These are phyloP conservation scores for Cosmia trapezina DNA, from an alignment of 2,888 invertebrate genomes.

Conservation along the genomic window DNA sequence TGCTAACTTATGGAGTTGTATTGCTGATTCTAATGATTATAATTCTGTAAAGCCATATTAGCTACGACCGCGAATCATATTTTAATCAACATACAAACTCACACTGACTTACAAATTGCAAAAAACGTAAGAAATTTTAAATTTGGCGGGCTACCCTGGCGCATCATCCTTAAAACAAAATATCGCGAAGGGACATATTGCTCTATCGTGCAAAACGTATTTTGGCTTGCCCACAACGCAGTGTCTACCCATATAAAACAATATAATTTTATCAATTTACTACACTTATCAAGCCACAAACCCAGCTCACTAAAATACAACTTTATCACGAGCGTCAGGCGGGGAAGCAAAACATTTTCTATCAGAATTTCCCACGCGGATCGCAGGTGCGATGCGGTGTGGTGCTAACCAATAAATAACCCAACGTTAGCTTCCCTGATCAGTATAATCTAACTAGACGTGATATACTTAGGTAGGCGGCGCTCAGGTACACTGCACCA, in stretches of 20 bases:
- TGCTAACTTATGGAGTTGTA: too few relatives aligned
- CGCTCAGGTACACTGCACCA: conserved; percentile 57
- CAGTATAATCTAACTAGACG: conserved; percentile 74
- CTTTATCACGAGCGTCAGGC: conserved; percentile 43
- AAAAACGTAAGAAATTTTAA: too few relatives aligned
- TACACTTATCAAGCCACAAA: conserved; percentile 24
- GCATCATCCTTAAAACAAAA: neutral
- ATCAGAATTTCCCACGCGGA: conserved; percentile 63
- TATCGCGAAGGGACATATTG: neutral
- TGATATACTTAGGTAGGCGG: conserved; percentile 63
- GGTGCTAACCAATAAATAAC: conserved; percentile 76
- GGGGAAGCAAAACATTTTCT: conserved; percentile 63
- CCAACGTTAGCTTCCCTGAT: conserved; percentile 70
- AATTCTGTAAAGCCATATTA: too few relatives aligned
- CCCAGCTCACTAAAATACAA: conserved; percentile 32
- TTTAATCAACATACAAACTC: too few relatives aligned
- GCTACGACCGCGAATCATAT: too few relatives aligned
- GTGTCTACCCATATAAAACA: neutral
- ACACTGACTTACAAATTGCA: too few relatives aligned
- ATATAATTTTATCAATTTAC: conserved; percentile 31
- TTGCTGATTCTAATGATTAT: too few relatives aligned
- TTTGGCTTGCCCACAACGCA: neutral
- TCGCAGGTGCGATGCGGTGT: conserved; percentile 71
- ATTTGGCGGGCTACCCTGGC: too few relatives aligned
- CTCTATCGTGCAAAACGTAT: neutral